Percentiles rank a stretch among this genome's conserved stretches.
Evolutionary conservation across 2,797 vertebrate genomes (phyloP).

Genomic region (Sebastes oblongus): DNA sequence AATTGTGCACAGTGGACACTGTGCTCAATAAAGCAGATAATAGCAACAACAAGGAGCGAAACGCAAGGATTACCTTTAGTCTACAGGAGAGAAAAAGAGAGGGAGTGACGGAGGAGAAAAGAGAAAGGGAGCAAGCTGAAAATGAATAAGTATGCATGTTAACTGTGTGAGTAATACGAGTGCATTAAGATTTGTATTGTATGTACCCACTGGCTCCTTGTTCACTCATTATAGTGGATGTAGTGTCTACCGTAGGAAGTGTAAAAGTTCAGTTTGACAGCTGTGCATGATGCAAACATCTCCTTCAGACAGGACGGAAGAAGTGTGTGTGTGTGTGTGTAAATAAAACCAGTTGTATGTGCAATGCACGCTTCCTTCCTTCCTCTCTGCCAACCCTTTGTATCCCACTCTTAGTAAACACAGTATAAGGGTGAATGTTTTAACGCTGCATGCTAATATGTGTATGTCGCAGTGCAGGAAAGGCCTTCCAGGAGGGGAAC

Average conservation of each 20-base stretch:
- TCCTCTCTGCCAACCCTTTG: not conserved
- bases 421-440: not conserved
- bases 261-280: not conserved
- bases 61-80: slow-evolving; percentile 55
- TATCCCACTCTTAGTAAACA: not conserved
- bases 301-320: slow-evolving; percentile 3
- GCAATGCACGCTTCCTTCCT: not conserved
- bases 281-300: slow-evolving; percentile 1
- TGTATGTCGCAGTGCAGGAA: not conserved
- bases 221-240: not conserved
- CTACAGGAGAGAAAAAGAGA: slow-evolving; percentile 32
- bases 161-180: not conserved
- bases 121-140: not conserved
- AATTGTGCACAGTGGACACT: slow-evolving; percentile 85
- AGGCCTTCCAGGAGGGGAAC: slow-evolving; percentile 1
- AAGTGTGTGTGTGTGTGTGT: not conserved
- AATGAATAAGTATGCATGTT: not conserved
- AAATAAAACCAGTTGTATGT: slow-evolving; percentile 25
- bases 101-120: not conserved
- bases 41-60: slow-evolving; percentile 72
- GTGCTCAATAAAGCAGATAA: slow-evolving; percentile 82
- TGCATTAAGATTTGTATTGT: not conserved
- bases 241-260: not conserved
- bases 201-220: not conserved
- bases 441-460: not conserved